Percentiles rank a stretch among this genome's conserved stretches.
These are phyloP conservation scores for Vanessa cardui DNA, from an alignment of 2,888 invertebrate genomes.

Conservation along the genomic window DNA sequence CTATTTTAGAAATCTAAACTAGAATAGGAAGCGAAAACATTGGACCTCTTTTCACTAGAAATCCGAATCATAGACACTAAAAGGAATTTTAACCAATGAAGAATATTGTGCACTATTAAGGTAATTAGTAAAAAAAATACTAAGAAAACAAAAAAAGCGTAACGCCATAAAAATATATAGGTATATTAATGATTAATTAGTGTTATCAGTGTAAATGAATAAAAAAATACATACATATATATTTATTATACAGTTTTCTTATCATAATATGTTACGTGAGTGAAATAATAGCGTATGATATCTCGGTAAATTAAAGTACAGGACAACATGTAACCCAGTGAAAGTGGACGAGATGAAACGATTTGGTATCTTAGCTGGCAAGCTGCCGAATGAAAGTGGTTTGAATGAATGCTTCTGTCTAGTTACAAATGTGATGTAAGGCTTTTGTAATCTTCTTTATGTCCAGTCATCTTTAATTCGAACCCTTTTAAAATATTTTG, in stretches of 20 bases:
- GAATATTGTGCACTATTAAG: background rate
- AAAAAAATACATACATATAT: background rate
- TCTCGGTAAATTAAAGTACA: slow-evolving; percentile 14
- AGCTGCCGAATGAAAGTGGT: slow-evolving; percentile 53
- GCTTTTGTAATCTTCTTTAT: background rate
- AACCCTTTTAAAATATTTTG: too few species aligned
- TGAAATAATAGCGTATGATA: slow-evolving; percentile 5
- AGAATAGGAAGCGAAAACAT: slow-evolving; percentile 49
- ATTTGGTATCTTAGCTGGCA: slow-evolving; percentile 37
- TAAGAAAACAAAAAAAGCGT: background rate
- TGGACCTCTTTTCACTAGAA: slow-evolving; percentile 35
- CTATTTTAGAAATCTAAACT: slow-evolving; percentile 52
- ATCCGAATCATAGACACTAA: slow-evolving; percentile 3
- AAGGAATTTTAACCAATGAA: background rate
- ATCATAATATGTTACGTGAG: background rate
- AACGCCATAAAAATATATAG: too few species aligned
- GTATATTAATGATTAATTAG: too few species aligned
- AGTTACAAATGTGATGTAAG: slow-evolving; percentile 9
- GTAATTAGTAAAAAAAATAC: too few species aligned
- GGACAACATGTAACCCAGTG: slow-evolving; percentile 43
- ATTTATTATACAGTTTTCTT: background rate
- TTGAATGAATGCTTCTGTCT: slow-evolving; percentile 51
- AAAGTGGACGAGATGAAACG: slow-evolving; percentile 49
- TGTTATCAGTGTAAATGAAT: too few species aligned
- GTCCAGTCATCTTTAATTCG: too few species aligned